Conservation (phyloP, 2,113 vertebrate genomes). For the Channa argus region DNA sequence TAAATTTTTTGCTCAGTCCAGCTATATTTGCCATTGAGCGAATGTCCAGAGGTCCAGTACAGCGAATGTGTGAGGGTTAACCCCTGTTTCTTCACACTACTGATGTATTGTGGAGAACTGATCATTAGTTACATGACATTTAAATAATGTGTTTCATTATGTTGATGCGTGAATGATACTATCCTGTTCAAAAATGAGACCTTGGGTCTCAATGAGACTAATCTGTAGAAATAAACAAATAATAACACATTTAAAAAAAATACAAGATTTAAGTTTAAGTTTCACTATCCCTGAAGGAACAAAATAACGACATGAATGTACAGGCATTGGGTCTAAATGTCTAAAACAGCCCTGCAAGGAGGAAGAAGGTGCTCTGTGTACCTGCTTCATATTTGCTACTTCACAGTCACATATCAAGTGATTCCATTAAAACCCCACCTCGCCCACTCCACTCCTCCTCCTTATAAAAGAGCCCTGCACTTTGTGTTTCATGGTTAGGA, state of each 20-base stretch:
- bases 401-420: slow-evolving; percentile 49
- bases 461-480: slow-evolving; percentile 52
- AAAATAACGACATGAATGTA: not conserved
- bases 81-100: not conserved
- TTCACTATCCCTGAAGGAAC: too few relatives aligned
- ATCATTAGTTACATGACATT: not conserved
- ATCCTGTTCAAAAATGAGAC: too few relatives aligned
- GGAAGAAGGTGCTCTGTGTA: slow-evolving; percentile 23
- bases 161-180: too few relatives aligned
- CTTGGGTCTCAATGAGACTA: too few relatives aligned
- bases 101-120: not conserved
- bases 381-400: slow-evolving; percentile 35
- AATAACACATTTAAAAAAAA: too few relatives aligned
- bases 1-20: too few relatives aligned
- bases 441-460: not conserved
- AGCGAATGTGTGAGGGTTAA: not conserved
- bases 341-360: not conserved
- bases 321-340: not conserved
- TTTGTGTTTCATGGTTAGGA: slow-evolving; percentile 36
- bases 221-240: too few relatives aligned
- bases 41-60: too few relatives aligned
- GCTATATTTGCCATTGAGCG: too few relatives aligned
- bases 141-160: too few relatives aligned
- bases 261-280: too few relatives aligned
- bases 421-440: slow-evolving; percentile 51